Conservation (phyloP, 2,888 invertebrate genomes). For the Sylvicola cinctus region DNA sequence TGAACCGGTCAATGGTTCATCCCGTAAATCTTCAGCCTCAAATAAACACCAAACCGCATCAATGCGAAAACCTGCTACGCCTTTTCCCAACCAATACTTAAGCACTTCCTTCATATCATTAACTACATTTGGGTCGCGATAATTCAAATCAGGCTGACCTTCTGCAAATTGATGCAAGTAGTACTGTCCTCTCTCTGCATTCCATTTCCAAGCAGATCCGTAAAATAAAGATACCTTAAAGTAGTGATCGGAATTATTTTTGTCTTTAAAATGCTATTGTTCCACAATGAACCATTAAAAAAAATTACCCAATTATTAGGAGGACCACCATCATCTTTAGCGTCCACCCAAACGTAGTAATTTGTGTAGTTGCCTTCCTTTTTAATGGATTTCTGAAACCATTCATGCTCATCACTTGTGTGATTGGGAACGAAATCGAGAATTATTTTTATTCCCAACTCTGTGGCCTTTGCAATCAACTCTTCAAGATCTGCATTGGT, state of each 20-base stretch:
- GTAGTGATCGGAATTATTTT: too few species aligned
- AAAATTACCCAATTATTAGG: slow-evolving; percentile 25
- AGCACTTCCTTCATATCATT: slow-evolving; percentile 34
- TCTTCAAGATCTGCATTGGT: slow-evolving; percentile 29
- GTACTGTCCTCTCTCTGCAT: slow-evolving; percentile 31
- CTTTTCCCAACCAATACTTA: slow-evolving; percentile 40
- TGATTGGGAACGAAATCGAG: slow-evolving; percentile 48
- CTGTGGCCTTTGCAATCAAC: slow-evolving; percentile 17
- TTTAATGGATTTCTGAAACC: slow-evolving; percentile 43
- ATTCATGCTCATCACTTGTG: slow-evolving; percentile 23
- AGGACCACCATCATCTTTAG: slow-evolving; percentile 8
- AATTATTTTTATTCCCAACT: slow-evolving; percentile 28
- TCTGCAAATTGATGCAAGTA: slow-evolving; percentile 40
- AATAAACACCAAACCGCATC: slow-evolving; percentile 29
- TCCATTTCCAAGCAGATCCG: slow-evolving; percentile 40
- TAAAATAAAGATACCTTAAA: slow-evolving; percentile 34
- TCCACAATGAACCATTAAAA: too few species aligned
- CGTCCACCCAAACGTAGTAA: slow-evolving; percentile 40
- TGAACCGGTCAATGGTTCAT: slow-evolving; percentile 31
- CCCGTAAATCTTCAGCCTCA: slow-evolving; percentile 22
- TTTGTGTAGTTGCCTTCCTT: slow-evolving; percentile 34
- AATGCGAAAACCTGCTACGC: slow-evolving; percentile 40
- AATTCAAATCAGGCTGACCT: slow-evolving; percentile 46
- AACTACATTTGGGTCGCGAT: slow-evolving; percentile 28
- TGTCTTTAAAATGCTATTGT: too few species aligned